phyloP scores from a whole-genome alignment of 2,888 invertebrate genomes.

The Osmoderma eremita region DNA sequence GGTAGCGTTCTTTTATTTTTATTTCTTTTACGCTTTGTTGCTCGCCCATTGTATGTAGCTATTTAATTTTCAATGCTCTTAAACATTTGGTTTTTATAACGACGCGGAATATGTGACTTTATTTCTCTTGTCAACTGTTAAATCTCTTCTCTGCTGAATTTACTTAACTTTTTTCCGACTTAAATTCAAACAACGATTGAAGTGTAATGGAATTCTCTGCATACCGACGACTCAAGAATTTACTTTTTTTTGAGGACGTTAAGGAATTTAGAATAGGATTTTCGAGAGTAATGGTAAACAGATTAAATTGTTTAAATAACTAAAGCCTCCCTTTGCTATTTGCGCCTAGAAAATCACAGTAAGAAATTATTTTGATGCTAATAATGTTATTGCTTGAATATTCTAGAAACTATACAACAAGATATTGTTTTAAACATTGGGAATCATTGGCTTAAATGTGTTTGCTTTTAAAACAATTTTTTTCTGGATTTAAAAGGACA shows the following conservation, averaged over 20 bases:
- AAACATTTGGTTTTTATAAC: constrained; percentile 42
- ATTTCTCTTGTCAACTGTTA: constrained; percentile 38
- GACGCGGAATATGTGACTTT: constrained; percentile 42
- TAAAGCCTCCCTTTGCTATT: too few relatives aligned
- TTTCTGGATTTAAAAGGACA: too few relatives aligned
- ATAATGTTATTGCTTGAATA: too few relatives aligned
- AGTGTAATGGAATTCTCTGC: constrained; percentile 30
- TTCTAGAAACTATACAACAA: too few relatives aligned
- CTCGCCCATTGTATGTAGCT: constrained; percentile 41
- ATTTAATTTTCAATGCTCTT: constrained; percentile 43
- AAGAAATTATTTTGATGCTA: too few relatives aligned
- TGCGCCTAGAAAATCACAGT: too few relatives aligned
- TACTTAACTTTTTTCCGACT: constrained; percentile 26
- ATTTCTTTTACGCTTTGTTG: constrained; percentile 40
- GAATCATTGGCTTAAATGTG: too few relatives aligned
- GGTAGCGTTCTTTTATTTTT: constrained; percentile 46
- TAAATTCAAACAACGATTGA: constrained; percentile 29
- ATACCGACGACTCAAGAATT: constrained; percentile 21
- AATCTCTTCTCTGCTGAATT: constrained; percentile 36
- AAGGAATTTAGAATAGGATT: too few relatives aligned
- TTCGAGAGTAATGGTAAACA: too few relatives aligned
- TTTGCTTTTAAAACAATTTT: too few relatives aligned
- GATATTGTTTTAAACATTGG: too few relatives aligned
- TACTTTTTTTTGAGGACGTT: constrained; percentile 18
- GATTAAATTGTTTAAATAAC: too few relatives aligned